Evolutionary conservation across 2,113 vertebrate species (phyloP), one percentile per base, ranked within the genome.

Genomic region (Microcebus jonahi): DNA sequence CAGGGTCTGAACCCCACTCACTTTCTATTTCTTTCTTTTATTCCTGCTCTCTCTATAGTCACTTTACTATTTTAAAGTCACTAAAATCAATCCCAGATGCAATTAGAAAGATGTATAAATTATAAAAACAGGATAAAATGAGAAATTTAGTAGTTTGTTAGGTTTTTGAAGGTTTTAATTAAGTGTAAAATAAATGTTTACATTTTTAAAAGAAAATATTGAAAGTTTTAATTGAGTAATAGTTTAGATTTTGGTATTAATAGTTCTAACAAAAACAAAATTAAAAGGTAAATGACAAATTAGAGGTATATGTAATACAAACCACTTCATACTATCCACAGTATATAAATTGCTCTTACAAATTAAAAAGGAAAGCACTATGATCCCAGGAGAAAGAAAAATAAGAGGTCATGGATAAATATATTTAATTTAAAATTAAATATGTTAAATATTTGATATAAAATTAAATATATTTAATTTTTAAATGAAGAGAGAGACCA

Each of bases 181-280:
- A 65, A 90, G 53, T 65, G 20, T 42, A 90, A 75, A 63, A 34
- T 27, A 68, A 57, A 8, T 70, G 20, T 34, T 65, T 57, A 34
- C 42, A 59, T 68, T 73, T 87, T 82, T 8, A 39, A 39, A 89
- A 67, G 10, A 63, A 45, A 80, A 73, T 36, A 73, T 36, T 93
- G 15, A 48, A 80, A 48, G 9, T 59, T 48, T 71, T 77, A 70
- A 63, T 70, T 21, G 0, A 50, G 15, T 84, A 59, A 29, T 70
- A 50, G 42, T 79, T 77, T 70, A 81, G 6, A 85, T 45, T 81
- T 91, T 75, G 65, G 20, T 81, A 55, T 55, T 55, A 18, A 55
- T 55, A 57, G 67, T 59, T 87, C 29, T 73, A 93, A 65, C 45
- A 90, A 90, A 79, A 93, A 55, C 27, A 96, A 90, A 81, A 75